Evolutionary conservation across 2,797 vertebrate species (phyloP), one percentile per base, ranked within the genome.

Genomic region (Novumbra hubbsi): DNA sequence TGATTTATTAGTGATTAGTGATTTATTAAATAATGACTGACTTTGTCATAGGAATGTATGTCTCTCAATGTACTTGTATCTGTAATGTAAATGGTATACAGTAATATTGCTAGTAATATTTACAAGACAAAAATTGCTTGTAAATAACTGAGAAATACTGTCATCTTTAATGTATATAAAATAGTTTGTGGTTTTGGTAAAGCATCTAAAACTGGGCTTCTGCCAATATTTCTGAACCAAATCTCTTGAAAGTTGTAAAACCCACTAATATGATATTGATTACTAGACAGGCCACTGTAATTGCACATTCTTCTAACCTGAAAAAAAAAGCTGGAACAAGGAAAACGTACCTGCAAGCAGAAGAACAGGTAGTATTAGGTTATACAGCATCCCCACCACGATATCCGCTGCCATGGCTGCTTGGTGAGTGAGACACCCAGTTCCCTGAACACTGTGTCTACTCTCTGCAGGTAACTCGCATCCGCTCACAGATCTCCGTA

Each of bases 341-440:
- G 1, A 11, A 7, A n/a, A 87, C 92, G 93, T 78, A 91, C 92
- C 93, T 65, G 87, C 74, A 76, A 90, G 73, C 67, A 93, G 84
- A 21, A 89, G 79, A 71, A 93, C 68, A 2, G 87, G 87, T 1
- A 92, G 87, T 27, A 90, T 72, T 45, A 90, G 78, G 81, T 86
- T 86, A 80, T 91, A 92, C 73, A 92, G 77, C 41, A 93, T 76
- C 73, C 85, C 88, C 48, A 89, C 81, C 41, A 79, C 60, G 5
- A 88, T 81, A 70, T 91, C 88, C 19, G 78, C 86, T 4, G 88
- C 90, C 86, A 76, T 87, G 73, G 71, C 87, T 77, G 28, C 77
- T 68, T 64, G 66, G 68, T 78, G 76, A 77, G 70, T 73, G 64
- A 70, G 74, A 75, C 80, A 65, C 15, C 11, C 24, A 49, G 52